Base-by-base conservation (phyloP, 1,140 invertebrate species). In the Archivesica marissinica region DNA sequence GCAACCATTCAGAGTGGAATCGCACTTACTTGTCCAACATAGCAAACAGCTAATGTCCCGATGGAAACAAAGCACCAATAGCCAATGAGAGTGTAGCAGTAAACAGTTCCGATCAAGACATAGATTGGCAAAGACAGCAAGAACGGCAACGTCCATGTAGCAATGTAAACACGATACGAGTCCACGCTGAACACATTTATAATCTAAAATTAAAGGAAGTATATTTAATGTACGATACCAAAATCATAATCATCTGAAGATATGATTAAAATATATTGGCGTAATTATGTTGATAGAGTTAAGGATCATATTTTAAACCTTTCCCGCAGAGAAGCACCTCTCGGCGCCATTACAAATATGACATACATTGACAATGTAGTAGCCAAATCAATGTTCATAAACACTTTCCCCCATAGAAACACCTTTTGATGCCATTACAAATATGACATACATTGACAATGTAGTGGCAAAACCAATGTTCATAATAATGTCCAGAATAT, bases 121-220 rank as follows among this genome's bases (percentile, higher is more conserved):
- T 77, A 86, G 17, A 82, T 20, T n/a, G 85, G 85, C 2, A 82
- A 17, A 38, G 85, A 33, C 17, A 86, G n/a, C 6, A 86, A 28
- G 30, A 82, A 86, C 0, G 47, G 11, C 11, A 25, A 20, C 0
- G 47, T 41, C 44, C 64, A 72, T 17, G 77, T 72, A 23, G 74
- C 78, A n/a, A 86, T 54, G 61, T 82, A 82, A 17, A 86, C 38
- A 23, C 85, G 70, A 41, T 82, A 81, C 6, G 78, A 80, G 61
- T 86, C 85, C 3, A 74, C 74, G 17, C 70, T 68, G 44, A 86
- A 86, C n/a, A 82, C 52, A 38, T 86, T 86, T 56, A 86, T 76
- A 20, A 86, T 68, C 85, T 86, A 64, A 38, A 85, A 68, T 20
- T 20, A 50, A 35, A 9, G 54, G 20, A 82, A 0, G 9, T 28